Evolutionary conservation across 2,797 vertebrate genomes (phyloP).

Genomic region (Sebastes paucispinis): DNA sequence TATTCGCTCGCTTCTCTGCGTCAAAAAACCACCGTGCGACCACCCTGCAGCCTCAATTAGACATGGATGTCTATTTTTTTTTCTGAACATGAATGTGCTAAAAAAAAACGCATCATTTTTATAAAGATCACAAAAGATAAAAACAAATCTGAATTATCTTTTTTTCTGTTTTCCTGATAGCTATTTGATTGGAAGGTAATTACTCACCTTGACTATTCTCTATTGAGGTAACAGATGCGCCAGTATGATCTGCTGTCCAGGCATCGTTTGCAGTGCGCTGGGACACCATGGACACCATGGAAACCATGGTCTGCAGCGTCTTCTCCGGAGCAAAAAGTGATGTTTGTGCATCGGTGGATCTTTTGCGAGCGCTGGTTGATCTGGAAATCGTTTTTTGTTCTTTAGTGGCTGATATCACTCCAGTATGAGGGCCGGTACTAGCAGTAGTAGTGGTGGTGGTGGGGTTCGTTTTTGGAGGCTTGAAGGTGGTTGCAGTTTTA

Average conservation of each 20-base stretch:
- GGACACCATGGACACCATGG: slow-evolving; percentile 76
- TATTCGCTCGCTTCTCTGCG: slow-evolving; percentile 66
- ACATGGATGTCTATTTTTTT: background rate
- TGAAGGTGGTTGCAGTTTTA: slow-evolving; percentile 46
- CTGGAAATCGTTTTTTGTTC: slow-evolving; percentile 43
- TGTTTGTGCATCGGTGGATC: slow-evolving; percentile 66
- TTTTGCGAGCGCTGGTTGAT: slow-evolving; percentile 43
- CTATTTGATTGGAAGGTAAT: background rate
- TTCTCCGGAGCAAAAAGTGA: slow-evolving; percentile 68
- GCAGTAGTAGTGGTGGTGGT: slow-evolving; percentile 15
- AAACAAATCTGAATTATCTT: background rate
- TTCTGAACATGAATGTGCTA: background rate
- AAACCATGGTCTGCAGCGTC: slow-evolving; percentile 74
- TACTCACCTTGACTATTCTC: slow-evolving; percentile 80
- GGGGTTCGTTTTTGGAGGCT: slow-evolving; percentile 55
- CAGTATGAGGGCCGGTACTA: slow-evolving; percentile 14
- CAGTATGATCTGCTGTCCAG: slow-evolving; percentile 66
- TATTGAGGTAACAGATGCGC: slow-evolving; percentile 58
- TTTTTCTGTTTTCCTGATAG: background rate
- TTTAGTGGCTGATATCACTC: slow-evolving; percentile 11
- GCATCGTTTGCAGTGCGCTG: slow-evolving; percentile 71
- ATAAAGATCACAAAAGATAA: background rate
- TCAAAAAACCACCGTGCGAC: slow-evolving; percentile 61
- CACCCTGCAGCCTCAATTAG: background rate
- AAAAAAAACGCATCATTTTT: background rate